Evolutionary conservation across 2,888 invertebrate species (phyloP).

Genomic region (Neuroscelio doddi): DNA sequence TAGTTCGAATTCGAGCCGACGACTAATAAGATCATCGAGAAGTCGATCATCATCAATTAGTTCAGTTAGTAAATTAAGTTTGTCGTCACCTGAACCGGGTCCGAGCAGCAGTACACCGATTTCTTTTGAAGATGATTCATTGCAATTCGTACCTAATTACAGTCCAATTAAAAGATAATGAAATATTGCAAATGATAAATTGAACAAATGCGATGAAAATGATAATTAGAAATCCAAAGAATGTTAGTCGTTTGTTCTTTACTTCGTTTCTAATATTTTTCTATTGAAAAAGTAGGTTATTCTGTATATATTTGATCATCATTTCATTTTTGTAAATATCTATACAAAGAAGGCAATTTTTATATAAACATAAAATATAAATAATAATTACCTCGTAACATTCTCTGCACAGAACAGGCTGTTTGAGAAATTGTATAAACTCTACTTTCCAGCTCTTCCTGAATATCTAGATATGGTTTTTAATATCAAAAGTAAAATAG

Average conservation of each 20-base stretch:
- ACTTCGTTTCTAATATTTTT: no score
- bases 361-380: background rate
- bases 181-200: no score
- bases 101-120: slow-evolving; percentile 50
- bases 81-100: slow-evolving; percentile 40
- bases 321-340: background rate
- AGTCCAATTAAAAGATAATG: slow-evolving; percentile 6
- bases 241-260: no score
- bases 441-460: slow-evolving; percentile 77
- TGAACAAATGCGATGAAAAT: no score
- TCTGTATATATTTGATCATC: background rate
- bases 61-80: slow-evolving; percentile 8
- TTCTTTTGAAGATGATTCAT: slow-evolving; percentile 6
- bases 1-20: background rate
- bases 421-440: slow-evolving; percentile 74
- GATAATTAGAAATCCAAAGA: no score
- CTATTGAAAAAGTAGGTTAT: no score
- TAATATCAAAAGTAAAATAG: slow-evolving; percentile 4
- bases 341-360: background rate
- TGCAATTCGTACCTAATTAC: background rate
- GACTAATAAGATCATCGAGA: slow-evolving; percentile 13
- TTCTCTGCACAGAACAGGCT: slow-evolving; percentile 74
- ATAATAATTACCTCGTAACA: slow-evolving; percentile 72
- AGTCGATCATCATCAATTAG: slow-evolving; percentile 30
- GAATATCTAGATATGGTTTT: slow-evolving; percentile 72